A percentile compares a stretch with the other conserved stretches of the same genome.
These are phyloP conservation scores for Rhizoglyphus robini DNA, from an alignment of 1,140 invertebrate genomes.

Conservation along the genomic window DNA sequence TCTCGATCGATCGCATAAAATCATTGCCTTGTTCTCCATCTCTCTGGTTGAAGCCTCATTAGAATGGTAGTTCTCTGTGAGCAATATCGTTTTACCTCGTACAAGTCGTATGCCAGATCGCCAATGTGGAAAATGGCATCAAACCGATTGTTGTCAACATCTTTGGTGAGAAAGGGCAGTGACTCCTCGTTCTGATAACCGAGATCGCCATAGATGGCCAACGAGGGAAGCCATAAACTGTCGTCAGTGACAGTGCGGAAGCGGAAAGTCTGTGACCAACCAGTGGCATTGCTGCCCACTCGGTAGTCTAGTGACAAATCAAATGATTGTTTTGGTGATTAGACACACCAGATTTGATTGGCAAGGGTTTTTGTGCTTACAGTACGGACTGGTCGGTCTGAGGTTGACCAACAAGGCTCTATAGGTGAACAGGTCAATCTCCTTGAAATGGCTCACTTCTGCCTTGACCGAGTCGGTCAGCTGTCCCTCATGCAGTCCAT, in stretches of 20 bases:
- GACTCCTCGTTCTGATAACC: conserved; percentile 70
- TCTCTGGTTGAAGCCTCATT: conserved; percentile 31
- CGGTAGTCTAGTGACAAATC: conserved; percentile 21
- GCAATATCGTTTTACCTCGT: conserved; percentile 32
- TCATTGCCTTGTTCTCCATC: conserved; percentile 62
- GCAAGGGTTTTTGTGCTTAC: conserved; percentile 35
- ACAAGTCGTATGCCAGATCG: conserved; percentile 70
- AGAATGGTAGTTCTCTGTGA: background rate
- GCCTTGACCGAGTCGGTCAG: conserved; percentile 48
- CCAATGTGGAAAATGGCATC: conserved; percentile 43
- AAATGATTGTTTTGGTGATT: too few species aligned
- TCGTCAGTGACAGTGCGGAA: conserved; percentile 33
- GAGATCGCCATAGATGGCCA: conserved; percentile 81
- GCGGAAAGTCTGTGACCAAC: conserved; percentile 35
- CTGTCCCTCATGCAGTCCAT: conserved; percentile 44
- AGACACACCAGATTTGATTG: background rate
- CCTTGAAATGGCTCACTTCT: conserved; percentile 47
- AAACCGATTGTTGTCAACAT: conserved; percentile 35
- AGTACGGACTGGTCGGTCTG: conserved; percentile 45
- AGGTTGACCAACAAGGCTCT: conserved; percentile 46
- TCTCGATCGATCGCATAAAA: conserved; percentile 78
- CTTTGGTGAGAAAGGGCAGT: conserved; percentile 35
- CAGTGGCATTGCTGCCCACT: conserved; percentile 34
- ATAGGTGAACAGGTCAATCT: conserved; percentile 52
- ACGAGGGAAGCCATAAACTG: conserved; percentile 33